A percentile compares a stretch with the other conserved stretches of the same genome.
Conservation (phyloP, 1,140 invertebrate genomes). For the Pygmarrhopalites habei region DNA sequence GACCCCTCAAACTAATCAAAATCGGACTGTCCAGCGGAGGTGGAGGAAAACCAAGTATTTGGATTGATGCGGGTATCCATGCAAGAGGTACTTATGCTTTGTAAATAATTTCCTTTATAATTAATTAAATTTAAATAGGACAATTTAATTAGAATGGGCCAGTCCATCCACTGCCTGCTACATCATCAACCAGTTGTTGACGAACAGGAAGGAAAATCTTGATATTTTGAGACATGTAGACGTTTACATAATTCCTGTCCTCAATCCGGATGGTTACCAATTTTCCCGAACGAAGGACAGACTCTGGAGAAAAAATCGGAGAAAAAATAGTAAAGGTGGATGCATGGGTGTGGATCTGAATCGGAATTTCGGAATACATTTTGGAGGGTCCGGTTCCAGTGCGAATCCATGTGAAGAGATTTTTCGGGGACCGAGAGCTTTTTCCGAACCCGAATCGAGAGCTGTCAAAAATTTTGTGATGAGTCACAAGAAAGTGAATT, state of each 20-base stretch:
- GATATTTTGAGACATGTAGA: conserved; percentile 29
- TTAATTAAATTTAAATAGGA: too few species aligned
- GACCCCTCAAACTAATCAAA: background rate
- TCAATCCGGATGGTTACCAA: conserved; percentile 52
- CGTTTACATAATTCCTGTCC: conserved; percentile 18
- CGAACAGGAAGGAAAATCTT: conserved; percentile 41
- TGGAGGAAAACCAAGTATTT: background rate
- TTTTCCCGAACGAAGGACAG: conserved; percentile 55
- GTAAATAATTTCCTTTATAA: too few species aligned
- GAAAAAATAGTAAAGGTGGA: background rate
- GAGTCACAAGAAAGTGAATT: conserved; percentile 10
- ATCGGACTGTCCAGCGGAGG: background rate
- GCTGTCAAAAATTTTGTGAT: conserved; percentile 40
- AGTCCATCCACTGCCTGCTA: conserved; percentile 54
- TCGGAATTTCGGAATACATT: conserved; percentile 44
- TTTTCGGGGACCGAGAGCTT: conserved; percentile 55
- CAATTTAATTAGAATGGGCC: conserved; percentile 59
- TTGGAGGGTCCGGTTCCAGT: conserved; percentile 42
- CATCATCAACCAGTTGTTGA: conserved; percentile 53
- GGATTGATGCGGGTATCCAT: too few species aligned
- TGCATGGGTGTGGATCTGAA: conserved; percentile 37
- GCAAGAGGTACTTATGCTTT: too few species aligned
- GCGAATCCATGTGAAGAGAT: conserved; percentile 13
- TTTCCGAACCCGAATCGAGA: conserved; percentile 65
- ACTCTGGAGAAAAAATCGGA: conserved; percentile 25